A percentile compares a stretch with the other conserved stretches of the same genome.
Conservation (phyloP, 2,797 vertebrate genomes). For the Myioborus miniatus region DNA sequence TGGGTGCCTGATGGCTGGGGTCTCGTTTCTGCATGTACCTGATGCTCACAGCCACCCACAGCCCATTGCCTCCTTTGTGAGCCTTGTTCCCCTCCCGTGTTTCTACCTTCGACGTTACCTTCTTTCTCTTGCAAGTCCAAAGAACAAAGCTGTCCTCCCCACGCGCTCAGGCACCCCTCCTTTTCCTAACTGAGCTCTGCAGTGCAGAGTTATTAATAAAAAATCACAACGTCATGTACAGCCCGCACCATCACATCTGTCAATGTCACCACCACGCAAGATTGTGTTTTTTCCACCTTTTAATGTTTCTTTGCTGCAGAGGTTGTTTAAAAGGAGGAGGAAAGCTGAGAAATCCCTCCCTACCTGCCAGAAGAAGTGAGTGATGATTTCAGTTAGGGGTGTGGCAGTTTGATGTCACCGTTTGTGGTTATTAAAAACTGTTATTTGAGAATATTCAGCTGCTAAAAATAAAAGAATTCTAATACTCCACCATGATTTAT, state of each 20-base stretch:
- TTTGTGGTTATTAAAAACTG: neutral
- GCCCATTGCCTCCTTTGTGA: neutral
- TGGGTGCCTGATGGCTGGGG: too few species aligned
- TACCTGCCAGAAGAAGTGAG: neutral
- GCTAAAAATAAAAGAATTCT: neutral
- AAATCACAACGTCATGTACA: conserved; percentile 37
- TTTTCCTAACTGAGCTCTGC: conserved; percentile 22
- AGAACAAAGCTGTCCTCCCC: conserved; percentile 31
- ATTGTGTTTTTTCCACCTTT: neutral
- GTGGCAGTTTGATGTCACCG: neutral
- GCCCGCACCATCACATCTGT: conserved; percentile 16
- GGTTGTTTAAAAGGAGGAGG: neutral
- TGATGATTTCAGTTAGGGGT: neutral
- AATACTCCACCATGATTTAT: neutral
- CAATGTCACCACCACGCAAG: neutral
- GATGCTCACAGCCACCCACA: neutral
- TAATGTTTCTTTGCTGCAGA: neutral
- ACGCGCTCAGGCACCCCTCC: neutral
- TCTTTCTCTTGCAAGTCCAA: neutral
- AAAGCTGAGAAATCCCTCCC: neutral
- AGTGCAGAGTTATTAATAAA: conserved; percentile 65
- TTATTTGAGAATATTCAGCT: neutral
- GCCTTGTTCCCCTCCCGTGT: neutral
- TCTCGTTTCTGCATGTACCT: neutral
- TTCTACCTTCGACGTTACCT: rapidly evolving